phyloP scores from a whole-genome alignment of 2,113 vertebrate genomes.

The Lontra canadensis region DNA sequence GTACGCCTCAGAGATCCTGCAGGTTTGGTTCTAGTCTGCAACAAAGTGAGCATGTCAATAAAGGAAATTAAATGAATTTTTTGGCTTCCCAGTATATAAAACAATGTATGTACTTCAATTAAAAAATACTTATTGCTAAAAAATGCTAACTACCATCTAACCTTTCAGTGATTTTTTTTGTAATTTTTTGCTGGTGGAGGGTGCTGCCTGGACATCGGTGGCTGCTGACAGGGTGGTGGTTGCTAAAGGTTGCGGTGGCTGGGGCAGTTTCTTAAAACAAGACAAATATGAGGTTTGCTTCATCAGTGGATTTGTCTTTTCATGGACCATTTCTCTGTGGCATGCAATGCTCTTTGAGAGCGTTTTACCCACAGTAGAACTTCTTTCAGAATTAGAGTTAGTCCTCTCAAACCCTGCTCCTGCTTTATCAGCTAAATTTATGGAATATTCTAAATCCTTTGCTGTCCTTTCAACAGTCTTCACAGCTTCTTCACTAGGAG shows the following conservation, averaged over 20 bases:
- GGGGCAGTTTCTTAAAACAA: neutral
- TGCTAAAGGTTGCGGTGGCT: neutral
- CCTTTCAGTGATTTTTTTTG: neutral
- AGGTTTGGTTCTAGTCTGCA: neutral
- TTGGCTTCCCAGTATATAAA: neutral
- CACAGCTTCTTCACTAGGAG: neutral
- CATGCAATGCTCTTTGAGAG: neutral
- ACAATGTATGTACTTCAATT: neutral
- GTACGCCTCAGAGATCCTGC: neutral
- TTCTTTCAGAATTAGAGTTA: neutral
- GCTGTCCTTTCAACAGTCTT: neutral
- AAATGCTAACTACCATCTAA: neutral
- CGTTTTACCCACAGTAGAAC: neutral
- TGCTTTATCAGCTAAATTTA: neutral
- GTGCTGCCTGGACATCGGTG: neutral
- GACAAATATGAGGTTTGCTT: neutral
- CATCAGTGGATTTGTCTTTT: neutral
- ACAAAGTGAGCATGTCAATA: neutral
- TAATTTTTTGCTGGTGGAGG: neutral
- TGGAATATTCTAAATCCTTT: neutral
- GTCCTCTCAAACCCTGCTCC: neutral
- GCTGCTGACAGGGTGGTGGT: neutral
- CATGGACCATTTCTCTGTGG: neutral
- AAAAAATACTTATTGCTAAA: neutral
- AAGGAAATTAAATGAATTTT: neutral